These are phyloP conservation scores for Drosophila bunnanda DNA, from an alignment of 2,888 invertebrate species.

Conservation along the genomic window DNA sequence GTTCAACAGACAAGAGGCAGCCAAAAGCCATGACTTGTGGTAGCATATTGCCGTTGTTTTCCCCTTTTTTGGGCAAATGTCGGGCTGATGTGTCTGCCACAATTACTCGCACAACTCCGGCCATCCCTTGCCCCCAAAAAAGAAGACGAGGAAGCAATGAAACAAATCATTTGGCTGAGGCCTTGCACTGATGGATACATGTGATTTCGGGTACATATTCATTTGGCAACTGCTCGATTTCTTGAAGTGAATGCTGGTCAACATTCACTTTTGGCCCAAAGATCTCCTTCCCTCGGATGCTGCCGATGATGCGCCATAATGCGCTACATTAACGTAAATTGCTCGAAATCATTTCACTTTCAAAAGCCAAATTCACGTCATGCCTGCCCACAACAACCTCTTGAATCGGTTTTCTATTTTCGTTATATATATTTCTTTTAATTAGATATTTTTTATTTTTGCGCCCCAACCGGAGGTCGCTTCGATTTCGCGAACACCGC, in stretches of 20 bases:
- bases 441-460: conserved; percentile 36
- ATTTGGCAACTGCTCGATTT: conserved; percentile 62
- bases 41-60: conserved; percentile 49
- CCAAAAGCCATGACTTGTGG: conserved; percentile 60
- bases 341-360: conserved; percentile 62
- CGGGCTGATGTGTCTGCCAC: conserved; percentile 59
- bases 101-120: conserved; percentile 52
- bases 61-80: conserved; percentile 56
- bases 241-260: conserved; percentile 67
- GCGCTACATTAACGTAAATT: conserved; percentile 60
- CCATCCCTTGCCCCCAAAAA: conserved; percentile 43
- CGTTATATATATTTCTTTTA: conserved; percentile 37
- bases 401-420: conserved; percentile 37
- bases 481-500: conserved; percentile 42
- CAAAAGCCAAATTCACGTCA: conserved; percentile 39
- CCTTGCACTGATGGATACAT: conserved; percentile 58
- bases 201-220: conserved; percentile 23
- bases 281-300: conserved; percentile 29
- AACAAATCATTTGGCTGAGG: conserved; percentile 46
- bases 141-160: conserved; percentile 29
- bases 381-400: conserved; percentile 50
- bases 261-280: conserved; percentile 68
- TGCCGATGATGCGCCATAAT: conserved; percentile 64
- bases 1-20: conserved; percentile 50
- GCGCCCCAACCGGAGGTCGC: conserved; percentile 37